Percentiles rank a stretch among this genome's conserved stretches.
Conservation (phyloP, 2,888 invertebrate genomes). For the Zhengitettix transpicula region DNA sequence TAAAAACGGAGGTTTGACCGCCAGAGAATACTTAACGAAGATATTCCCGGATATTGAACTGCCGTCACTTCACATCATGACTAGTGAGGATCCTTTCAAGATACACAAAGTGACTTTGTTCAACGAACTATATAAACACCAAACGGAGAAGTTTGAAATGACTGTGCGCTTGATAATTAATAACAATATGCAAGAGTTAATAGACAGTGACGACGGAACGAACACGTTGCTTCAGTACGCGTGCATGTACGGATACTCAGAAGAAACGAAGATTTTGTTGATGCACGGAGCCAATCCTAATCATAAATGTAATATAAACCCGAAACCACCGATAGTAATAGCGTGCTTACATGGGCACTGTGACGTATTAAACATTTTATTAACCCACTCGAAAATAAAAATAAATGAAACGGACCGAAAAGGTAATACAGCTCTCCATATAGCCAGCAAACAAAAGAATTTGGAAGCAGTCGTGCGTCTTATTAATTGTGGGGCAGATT, state of each 20-base stretch:
- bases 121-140: too few relatives aligned
- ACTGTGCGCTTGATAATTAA: too few relatives aligned
- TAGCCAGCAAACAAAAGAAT: constrained; percentile 2
- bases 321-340: constrained; percentile 1
- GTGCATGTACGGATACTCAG: neutral
- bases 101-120: too few relatives aligned
- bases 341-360: neutral
- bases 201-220: constrained; percentile 1
- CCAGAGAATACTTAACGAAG: too few relatives aligned
- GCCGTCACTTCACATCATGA: too few relatives aligned
- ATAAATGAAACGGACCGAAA: constrained; percentile 2
- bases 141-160: too few relatives aligned
- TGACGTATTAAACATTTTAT: neutral
- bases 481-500: neutral
- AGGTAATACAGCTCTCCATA: constrained; percentile 4
- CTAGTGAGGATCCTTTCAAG: too few relatives aligned
- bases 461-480: neutral
- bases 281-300: constrained; percentile 2
- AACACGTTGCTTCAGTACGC: constrained; percentile 2
- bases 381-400: neutral
- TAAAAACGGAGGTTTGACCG: too few relatives aligned
- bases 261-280: neutral
- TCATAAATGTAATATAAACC: neutral
- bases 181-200: too few relatives aligned
- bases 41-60: too few relatives aligned